Evolutionary conservation across 1,140 invertebrate genomes (phyloP), one percentile per base, ranked within the genome.

Genomic region (Amyelois transitella): DNA sequence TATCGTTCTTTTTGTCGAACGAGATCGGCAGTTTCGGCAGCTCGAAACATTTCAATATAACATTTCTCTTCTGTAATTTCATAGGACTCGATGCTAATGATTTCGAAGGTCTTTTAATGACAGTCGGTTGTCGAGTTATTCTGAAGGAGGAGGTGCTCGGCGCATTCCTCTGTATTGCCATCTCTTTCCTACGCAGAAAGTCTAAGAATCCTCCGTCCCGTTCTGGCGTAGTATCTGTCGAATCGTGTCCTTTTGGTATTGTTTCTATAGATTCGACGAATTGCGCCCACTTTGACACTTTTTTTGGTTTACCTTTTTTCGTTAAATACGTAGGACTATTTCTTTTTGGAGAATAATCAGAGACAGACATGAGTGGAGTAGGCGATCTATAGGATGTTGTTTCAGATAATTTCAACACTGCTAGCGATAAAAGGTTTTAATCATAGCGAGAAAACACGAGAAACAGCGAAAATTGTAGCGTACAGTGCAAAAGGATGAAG

Each of bases 11-110:
- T 20, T 72, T 66, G 18, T 19, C 4, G 14, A 38, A 38, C 19
- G 55, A 17, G n/a, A n/a, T n/a, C 2, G 62, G 28, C 14, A 74
- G 14, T 52, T 77, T 83, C 1, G 75, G 69, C 2, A 85, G 18
- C 18, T 87, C 84, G 22, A 87, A 78, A 24, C 76, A 83, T 43
- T 75, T 72, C 0, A 84, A 25, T 0, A 85, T 66, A 0, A 71
- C 70, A 3, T 71, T 57, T 18, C 58, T 66, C 18, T 64, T 76
- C 5, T 81, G 79, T 0, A 72, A 19, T 45, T 64, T 75, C 51
- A 75, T 60, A 0, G 81, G 80, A 28, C 75, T 84, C 0, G 81
- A 68, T 0, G 80, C 69, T 14, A 83, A 19, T 44, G 76, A 81
- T 48, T 76, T 81, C 7, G 54, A 65, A 0, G 62, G 8, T 2